phyloP scores from a whole-genome alignment of 2,888 invertebrate species.

The Sarcophaga rosellei region DNA sequence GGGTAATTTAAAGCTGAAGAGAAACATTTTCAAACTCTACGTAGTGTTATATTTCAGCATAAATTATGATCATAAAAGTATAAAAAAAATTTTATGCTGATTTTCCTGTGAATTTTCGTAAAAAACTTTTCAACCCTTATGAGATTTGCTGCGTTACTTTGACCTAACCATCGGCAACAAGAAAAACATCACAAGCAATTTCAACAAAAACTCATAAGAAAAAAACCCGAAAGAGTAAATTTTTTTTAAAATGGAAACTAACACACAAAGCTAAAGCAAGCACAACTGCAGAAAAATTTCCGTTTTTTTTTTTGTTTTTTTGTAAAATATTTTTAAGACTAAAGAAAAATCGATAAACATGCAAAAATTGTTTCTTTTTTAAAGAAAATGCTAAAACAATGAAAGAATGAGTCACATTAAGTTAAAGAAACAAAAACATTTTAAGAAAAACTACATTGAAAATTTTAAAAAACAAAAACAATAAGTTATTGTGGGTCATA shows the following conservation, averaged over 20 bases:
- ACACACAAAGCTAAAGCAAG: conserved; percentile 31
- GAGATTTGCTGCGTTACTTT: neutral
- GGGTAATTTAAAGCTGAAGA: neutral
- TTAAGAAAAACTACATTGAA: neutral
- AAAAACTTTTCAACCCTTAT: conserved; percentile 33
- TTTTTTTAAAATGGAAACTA: conserved; percentile 41
- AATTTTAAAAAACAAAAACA: neutral
- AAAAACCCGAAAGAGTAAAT: conserved; percentile 8
- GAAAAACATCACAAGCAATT: conserved; percentile 48
- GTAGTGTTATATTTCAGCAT: neutral
- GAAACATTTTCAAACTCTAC: neutral
- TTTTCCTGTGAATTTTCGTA: conserved; percentile 16
- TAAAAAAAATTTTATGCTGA: neutral
- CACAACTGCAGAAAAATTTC: conserved; percentile 36
- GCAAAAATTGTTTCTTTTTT: conserved; percentile 22
- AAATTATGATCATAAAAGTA: neutral
- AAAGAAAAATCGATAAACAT: conserved; percentile 61
- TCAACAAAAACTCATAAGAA: conserved; percentile 37
- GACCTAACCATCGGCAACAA: conserved; percentile 15
- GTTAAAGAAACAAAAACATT: conserved; percentile 9
- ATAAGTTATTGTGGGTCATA: neutral
- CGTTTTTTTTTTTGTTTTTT: conserved; percentile 32
- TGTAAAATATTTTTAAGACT: conserved; percentile 48
- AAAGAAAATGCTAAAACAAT: conserved; percentile 19
- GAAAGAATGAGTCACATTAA: conserved; percentile 42